Evolutionary conservation across 37 sponge, comb jelly and placozoan genomes (phyloP), one percentile per base, ranked within the genome.

Genomic region (Cliona cf. orientalis): DNA sequence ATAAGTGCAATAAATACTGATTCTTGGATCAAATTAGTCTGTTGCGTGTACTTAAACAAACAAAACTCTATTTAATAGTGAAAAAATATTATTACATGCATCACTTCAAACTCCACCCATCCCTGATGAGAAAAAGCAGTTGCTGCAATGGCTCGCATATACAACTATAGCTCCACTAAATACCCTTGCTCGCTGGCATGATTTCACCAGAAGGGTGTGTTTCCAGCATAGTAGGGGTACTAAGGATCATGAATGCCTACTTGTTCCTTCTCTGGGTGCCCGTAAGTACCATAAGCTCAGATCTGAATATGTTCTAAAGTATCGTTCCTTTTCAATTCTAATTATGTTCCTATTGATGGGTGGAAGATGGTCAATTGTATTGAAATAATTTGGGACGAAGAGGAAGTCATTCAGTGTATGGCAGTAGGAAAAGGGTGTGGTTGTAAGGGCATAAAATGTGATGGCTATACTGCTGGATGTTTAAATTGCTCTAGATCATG

Each of bases 171-270:
- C 33, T 11, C 38, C 40, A 22, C 71, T 69, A 7, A 33, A 29
- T 21, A 35, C 71, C 7, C 5, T 69, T 36, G 19, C 53, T 49
- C 14, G 35, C 6, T 69, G 71, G 71, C 35, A 38, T 69, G 71
- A 69, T 41, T 69, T 69, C 35, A n/a, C 17, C n/a, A 33, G 71
- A 35, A 69, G 71, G 35, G 71, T 69, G 11, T 37, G 40, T 37
- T 69, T 69, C 71, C 40, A 69, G 6, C 33, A 25, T 37, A 21
- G 17, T 6, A 69, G 38, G 5, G 40, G 40, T 35, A 69, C 71
- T 37, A 69, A 69, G 35, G 71, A 69, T 69, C 40, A 37, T 11
- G 71, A 69, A 17, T 33, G 23, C 42, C 38, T 33, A 33, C n/a
- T 69, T 29, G 21, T 69, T 37, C 71, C 71, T 19, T 35, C 71